Conservation (phyloP, 2,113 vertebrate species). For the Callospermophilus lateralis region DNA sequence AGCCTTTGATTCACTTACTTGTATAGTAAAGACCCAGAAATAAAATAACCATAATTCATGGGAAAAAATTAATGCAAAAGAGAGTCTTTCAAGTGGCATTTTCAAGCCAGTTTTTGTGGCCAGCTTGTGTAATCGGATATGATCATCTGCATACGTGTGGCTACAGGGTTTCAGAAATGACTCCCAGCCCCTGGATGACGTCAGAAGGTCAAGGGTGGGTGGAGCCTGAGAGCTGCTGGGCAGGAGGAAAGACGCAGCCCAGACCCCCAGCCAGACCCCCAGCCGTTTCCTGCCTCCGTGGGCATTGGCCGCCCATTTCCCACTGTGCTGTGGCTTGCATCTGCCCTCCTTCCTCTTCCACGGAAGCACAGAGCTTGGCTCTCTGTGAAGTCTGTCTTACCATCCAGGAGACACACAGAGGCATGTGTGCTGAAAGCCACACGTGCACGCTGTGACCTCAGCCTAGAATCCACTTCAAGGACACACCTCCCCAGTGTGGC, state of each 20-base stretch:
- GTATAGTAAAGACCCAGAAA: slow-evolving; percentile 85
- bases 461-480: background rate
- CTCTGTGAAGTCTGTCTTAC: too few species aligned
- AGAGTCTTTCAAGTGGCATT: slow-evolving; percentile 87
- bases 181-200: slow-evolving; percentile 82
- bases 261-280: too few species aligned
- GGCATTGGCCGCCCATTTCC: too few species aligned
- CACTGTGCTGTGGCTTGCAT: too few species aligned
- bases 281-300: background rate
- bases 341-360: too few species aligned
- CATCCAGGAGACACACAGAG: background rate
- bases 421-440: too few species aligned
- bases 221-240: fast-evolving
- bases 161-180: slow-evolving; percentile 85
- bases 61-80: slow-evolving; percentile 82
- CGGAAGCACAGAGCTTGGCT: too few species aligned
- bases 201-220: slow-evolving; percentile 65
- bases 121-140: slow-evolving; percentile 86
- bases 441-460: too few species aligned
- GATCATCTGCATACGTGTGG: slow-evolving; percentile 88
- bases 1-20: slow-evolving; percentile 83
- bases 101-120: slow-evolving; percentile 80
- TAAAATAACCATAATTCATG: slow-evolving; percentile 81
- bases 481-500: background rate
- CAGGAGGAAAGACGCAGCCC: too few species aligned